Evolutionary conservation across 2,888 invertebrate species (phyloP).

Genomic region (Asteroscopus sphinx): DNA sequence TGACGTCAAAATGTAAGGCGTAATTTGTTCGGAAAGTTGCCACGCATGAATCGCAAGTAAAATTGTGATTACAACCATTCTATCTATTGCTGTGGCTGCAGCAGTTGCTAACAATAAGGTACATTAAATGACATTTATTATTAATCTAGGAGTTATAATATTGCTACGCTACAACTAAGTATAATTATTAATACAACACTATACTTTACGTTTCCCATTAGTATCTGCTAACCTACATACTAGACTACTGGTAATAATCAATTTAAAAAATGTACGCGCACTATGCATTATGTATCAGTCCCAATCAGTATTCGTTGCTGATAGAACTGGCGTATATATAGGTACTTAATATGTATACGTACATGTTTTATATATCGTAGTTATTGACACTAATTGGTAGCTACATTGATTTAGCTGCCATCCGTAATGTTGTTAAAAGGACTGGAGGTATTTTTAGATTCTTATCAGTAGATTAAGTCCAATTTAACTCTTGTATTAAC

Average conservation of each 20-base stretch:
- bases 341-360: conserved; percentile 17
- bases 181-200: conserved; percentile 27
- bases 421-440: conserved; percentile 43
- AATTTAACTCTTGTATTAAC: conserved; percentile 16
- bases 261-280: conserved; percentile 46
- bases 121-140: conserved; percentile 15
- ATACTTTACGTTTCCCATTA: conserved; percentile 39
- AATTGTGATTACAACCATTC: too few relatives aligned
- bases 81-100: too few relatives aligned
- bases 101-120: too few relatives aligned
- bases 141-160: conserved; percentile 4
- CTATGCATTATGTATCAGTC: conserved; percentile 55
- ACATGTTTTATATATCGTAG: conserved; percentile 43
- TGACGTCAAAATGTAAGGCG: too few relatives aligned
- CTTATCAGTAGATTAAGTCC: conserved; percentile 32
- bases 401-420: conserved; percentile 53
- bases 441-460: conserved; percentile 37
- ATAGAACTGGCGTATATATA: conserved; percentile 28
- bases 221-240: conserved; percentile 52
- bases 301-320: conserved; percentile 50
- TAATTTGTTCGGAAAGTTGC: too few relatives aligned
- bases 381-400: conserved; percentile 60
- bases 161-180: too few relatives aligned
- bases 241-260: conserved; percentile 40
- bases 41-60: too few relatives aligned